Conservation (phyloP, 2,113 vertebrate species). For the Silurus meridionalis region DNA sequence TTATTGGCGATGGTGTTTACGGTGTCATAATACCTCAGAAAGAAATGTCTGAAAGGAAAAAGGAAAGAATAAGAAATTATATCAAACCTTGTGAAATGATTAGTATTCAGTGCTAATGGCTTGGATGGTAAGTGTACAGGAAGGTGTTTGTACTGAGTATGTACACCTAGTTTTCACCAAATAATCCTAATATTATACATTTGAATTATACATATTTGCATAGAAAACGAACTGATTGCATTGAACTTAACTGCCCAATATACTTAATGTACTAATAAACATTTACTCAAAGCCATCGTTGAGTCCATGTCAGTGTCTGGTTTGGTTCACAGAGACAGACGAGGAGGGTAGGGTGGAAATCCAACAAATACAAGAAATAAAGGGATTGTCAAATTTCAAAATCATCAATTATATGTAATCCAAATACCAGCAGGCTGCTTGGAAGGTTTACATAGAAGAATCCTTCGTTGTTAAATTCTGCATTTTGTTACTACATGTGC, state of each 20-base stretch:
- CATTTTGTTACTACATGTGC: not conserved
- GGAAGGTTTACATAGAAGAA: not conserved
- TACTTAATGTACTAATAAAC: not conserved
- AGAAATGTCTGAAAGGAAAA: conserved; percentile 22
- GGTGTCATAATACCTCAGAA: conserved; percentile 30
- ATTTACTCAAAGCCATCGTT: not conserved
- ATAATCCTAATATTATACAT: no score
- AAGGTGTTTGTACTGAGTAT: not conserved
- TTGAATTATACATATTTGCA: no score
- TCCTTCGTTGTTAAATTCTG: not conserved
- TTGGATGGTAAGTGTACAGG: conserved; percentile 15
- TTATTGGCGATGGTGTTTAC: conserved; percentile 36
- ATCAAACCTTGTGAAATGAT: not conserved
- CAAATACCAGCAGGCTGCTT: not conserved
- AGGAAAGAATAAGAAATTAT: not conserved
- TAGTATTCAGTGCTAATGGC: conserved; percentile 4
- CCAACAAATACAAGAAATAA: not conserved
- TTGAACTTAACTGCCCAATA: not conserved
- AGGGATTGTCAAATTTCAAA: not conserved
- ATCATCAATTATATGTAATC: not conserved
- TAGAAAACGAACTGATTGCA: no score
- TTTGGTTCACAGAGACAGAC: not conserved
- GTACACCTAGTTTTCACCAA: no score
- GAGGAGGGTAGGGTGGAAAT: not conserved
- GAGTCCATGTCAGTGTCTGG: not conserved